These are phyloP conservation scores for Eupithecia vulgata DNA, from an alignment of 2,888 invertebrate genomes.

Conservation along the genomic window DNA sequence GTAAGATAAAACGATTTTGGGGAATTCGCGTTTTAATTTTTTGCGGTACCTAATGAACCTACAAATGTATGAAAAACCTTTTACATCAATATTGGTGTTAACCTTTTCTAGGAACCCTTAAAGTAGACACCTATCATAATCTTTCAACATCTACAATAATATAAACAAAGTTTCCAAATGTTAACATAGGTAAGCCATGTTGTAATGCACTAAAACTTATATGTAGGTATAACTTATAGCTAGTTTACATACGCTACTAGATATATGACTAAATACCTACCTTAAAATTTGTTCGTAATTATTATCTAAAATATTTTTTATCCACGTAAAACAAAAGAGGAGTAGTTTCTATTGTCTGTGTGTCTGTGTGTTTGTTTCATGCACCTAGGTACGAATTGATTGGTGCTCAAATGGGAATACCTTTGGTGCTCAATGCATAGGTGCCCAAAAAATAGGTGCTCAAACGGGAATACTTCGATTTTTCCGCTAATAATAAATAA, in stretches of 20 bases:
- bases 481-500: no score
- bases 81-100: background rate
- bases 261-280: background rate
- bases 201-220: background rate
- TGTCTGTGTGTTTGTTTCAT: no score
- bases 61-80: background rate
- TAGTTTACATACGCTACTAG: background rate
- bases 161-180: conserved; percentile 27
- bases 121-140: background rate
- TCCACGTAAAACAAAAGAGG: no score
- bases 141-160: conserved; percentile 24
- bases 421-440: no score
- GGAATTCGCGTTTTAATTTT: background rate
- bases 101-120: background rate
- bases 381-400: no score
- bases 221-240: no score
- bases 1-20: background rate
- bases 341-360: no score
- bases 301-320: no score
- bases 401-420: no score
- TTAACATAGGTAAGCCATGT: conserved; percentile 5
- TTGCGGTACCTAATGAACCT: background rate
- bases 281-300: no score
- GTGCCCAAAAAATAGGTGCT: no score
- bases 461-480: no score